These are phyloP conservation scores for Pristionchus maxplancki DNA, from an alignment of 2,888 invertebrate genomes.

Conservation along the genomic window DNA sequence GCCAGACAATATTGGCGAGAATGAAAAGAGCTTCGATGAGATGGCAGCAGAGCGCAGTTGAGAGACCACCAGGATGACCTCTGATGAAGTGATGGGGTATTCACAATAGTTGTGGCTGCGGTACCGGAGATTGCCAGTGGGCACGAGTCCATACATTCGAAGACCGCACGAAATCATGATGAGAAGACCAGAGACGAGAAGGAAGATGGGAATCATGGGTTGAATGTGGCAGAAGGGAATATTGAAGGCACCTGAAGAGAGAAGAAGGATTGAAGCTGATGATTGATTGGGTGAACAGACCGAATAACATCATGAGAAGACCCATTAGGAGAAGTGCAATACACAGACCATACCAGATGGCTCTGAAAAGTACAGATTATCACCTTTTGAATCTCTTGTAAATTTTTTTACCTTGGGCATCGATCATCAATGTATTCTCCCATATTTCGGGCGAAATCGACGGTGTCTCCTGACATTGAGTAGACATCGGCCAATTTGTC, in stretches of 20 bases:
- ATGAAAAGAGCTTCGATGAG: constrained; percentile 68
- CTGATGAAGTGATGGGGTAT: neutral
- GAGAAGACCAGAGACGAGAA: constrained; percentile 69
- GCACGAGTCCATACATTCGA: constrained; percentile 67
- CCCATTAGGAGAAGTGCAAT: constrained; percentile 55
- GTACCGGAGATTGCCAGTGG: constrained; percentile 54
- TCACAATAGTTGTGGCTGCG: neutral
- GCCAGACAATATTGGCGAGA: constrained; percentile 69
- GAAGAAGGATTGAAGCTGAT: neutral
- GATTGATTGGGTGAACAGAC: too few relatives aligned
- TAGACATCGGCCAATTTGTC: constrained; percentile 68
- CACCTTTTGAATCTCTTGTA: neutral
- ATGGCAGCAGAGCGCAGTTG: constrained; percentile 60
- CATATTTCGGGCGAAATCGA: constrained; percentile 72
- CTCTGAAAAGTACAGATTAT: neutral
- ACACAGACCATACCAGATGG: constrained; percentile 52
- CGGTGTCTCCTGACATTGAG: constrained; percentile 70
- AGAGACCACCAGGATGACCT: constrained; percentile 52
- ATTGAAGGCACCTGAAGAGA: constrained; percentile 65
- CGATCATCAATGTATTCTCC: constrained; percentile 68
- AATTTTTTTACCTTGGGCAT: constrained; percentile 60
- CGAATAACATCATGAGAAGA: constrained; percentile 62
- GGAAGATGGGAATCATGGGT: constrained; percentile 75
- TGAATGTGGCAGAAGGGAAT: constrained; percentile 70
- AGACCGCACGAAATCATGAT: constrained; percentile 69